Percentiles rank a stretch among this genome's conserved stretches.
Conservation (phyloP, 1,140 invertebrate species). For the Palaemon carinicauda region DNA sequence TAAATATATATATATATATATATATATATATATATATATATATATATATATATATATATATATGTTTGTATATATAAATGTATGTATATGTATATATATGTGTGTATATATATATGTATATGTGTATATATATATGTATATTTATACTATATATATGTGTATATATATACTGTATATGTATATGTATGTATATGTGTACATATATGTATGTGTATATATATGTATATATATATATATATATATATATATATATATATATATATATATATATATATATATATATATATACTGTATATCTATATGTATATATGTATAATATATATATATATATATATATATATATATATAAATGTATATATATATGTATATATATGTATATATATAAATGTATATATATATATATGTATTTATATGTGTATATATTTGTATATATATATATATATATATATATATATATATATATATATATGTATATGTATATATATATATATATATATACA, state of each 20-base stretch:
- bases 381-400: background rate
- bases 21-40: background rate
- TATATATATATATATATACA: background rate
- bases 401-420: background rate
- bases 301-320: no score
- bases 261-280: background rate
- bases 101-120: background rate
- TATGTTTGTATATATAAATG: background rate
- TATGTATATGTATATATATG: background rate
- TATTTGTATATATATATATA: background rate
- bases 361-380: background rate
- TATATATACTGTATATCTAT: background rate
- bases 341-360: background rate
- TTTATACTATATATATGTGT: background rate
- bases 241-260: constrained; percentile 2
- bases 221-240: background rate
- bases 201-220: background rate
- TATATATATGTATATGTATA: background rate
- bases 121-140: background rate
- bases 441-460: background rate
- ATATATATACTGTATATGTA: background rate
- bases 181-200: background rate
- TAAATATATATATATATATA: background rate
- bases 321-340: no score
- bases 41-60: background rate